phyloP scores from a whole-genome alignment of 1,140 invertebrate species.

The Andricus grossulariae region DNA sequence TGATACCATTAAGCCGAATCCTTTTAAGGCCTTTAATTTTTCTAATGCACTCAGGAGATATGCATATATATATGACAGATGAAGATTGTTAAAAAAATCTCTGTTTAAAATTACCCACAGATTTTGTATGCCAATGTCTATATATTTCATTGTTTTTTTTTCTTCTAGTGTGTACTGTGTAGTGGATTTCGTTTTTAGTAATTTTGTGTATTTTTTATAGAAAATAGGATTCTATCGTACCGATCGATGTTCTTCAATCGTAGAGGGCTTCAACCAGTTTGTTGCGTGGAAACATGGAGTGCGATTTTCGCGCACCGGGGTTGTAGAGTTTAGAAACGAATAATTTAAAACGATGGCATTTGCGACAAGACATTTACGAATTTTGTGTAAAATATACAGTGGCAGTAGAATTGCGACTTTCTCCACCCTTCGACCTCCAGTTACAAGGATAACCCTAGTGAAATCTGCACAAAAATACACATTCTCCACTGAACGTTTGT shows the following conservation, averaged over 20 bases:
- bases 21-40: too few relatives aligned
- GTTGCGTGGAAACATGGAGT: neutral
- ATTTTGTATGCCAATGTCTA: too few relatives aligned
- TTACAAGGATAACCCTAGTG: slow-evolving; percentile 49
- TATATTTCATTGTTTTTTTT: too few relatives aligned
- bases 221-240: neutral
- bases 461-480: slow-evolving; percentile 51
- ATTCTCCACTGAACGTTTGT: slow-evolving; percentile 59
- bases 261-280: neutral
- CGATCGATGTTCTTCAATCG: neutral
- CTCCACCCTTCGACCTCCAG: slow-evolving; percentile 51
- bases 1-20: too few relatives aligned
- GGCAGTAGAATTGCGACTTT: slow-evolving; percentile 51
- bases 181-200: too few relatives aligned
- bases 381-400: slow-evolving; percentile 66
- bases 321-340: slow-evolving; percentile 25
- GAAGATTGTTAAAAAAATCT: too few relatives aligned
- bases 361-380: slow-evolving; percentile 57
- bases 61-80: too few relatives aligned
- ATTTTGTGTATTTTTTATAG: too few relatives aligned
- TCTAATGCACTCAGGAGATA: too few relatives aligned
- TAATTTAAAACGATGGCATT: slow-evolving; percentile 62
- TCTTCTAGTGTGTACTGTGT: too few relatives aligned
- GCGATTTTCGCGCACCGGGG: neutral
- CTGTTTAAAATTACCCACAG: too few relatives aligned